Evolutionary conservation across 2,797 vertebrate genomes (phyloP).

Genomic region (Gallinago solitaria): DNA sequence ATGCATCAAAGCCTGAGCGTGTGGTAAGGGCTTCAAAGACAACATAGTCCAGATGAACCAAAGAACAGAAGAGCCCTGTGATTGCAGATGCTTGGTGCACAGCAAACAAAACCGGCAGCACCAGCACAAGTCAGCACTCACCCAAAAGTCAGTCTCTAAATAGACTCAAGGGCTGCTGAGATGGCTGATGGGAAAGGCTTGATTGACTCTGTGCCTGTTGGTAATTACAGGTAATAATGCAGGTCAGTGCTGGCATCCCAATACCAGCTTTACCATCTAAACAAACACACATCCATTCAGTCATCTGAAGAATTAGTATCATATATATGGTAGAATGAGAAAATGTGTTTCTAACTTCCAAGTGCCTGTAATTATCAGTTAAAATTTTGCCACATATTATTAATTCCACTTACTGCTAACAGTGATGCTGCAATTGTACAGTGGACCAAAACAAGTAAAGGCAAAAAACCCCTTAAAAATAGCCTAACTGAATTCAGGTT

Average conservation of each 20-base stretch:
- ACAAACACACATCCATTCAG: not conserved
- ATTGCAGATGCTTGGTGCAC: not conserved
- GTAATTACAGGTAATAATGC: not conserved
- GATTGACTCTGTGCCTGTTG: not conserved
- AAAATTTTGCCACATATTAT: not conserved
- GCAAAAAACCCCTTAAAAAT: not conserved
- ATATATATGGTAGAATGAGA: not conserved
- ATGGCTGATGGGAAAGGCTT: not conserved
- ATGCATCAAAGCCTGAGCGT: not conserved
- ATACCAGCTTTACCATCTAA: not conserved
- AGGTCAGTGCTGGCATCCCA: not conserved
- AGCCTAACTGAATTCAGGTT: not conserved
- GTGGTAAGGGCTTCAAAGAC: not conserved
- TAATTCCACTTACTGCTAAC: not conserved
- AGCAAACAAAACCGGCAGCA: not conserved
- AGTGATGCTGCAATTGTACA: not conserved
- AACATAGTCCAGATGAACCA: not conserved
- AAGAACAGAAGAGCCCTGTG: not conserved
- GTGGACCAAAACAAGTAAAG: not conserved
- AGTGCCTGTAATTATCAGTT: not conserved
- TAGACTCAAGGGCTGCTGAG: not conserved
- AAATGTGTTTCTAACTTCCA: not conserved
- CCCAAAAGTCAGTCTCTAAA: not conserved
- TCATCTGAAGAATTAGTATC: not conserved
- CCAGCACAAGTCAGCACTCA: not conserved